Conservation (phyloP, 2,113 vertebrate species). For the Hippopotamus amphibius region DNA sequence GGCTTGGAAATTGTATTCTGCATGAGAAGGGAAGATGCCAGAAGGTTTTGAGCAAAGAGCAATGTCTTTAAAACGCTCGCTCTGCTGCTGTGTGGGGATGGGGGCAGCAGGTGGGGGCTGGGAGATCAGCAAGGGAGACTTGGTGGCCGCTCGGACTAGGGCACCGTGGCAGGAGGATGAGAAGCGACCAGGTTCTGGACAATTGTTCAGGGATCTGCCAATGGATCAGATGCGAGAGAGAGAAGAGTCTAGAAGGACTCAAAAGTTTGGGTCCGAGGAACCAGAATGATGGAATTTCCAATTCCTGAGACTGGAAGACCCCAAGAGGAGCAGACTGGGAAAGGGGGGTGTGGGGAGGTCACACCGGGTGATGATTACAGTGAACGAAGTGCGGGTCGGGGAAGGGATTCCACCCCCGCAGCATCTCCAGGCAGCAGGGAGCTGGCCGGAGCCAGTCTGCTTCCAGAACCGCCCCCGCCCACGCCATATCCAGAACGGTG, state of each 20-base stretch:
- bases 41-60: background rate
- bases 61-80: background rate
- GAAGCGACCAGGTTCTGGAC: background rate
- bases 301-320: background rate
- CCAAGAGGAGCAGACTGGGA: background rate
- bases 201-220: background rate
- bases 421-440: background rate
- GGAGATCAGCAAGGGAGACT: background rate
- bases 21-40: fast-evolving
- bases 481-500: background rate
- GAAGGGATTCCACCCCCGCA: fast-evolving
- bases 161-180: background rate
- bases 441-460: background rate
- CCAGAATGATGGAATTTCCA: background rate
- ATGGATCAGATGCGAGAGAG: fast-evolving
- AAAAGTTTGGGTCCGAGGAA: background rate
- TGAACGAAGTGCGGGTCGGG: background rate
- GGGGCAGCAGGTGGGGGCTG: background rate
- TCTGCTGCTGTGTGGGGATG: background rate
- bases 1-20: background rate
- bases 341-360: no score
- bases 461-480: background rate
- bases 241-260: background rate
- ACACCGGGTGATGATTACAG: no score
- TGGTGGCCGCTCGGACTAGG: background rate